Conservation (phyloP, 2,888 invertebrate species). For the Eristalis arbustorum region DNA sequence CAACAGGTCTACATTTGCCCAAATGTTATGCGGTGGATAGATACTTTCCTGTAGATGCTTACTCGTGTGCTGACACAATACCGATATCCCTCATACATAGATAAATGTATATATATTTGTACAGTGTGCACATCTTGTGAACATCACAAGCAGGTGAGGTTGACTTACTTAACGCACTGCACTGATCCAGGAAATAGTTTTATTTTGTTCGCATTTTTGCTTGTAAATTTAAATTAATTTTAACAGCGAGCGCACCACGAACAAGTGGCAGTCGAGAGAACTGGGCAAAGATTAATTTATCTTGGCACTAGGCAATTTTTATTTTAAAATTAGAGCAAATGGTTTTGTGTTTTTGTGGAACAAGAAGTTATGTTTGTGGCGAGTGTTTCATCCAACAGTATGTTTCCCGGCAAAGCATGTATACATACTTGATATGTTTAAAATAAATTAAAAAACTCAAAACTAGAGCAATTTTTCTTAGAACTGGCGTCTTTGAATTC, state of each 20-base stretch:
- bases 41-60: background rate
- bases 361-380: background rate
- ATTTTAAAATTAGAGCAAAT: constrained; percentile 49
- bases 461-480: too few relatives aligned
- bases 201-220: background rate
- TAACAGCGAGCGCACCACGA: background rate
- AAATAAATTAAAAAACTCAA: too few relatives aligned
- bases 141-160: constrained; percentile 36
- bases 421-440: too few relatives aligned
- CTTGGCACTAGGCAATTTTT: constrained; percentile 35
- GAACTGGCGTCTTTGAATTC: too few relatives aligned
- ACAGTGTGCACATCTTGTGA: background rate
- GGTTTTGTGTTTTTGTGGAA: background rate
- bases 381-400: background rate
- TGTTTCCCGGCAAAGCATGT: too few relatives aligned
- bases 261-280: background rate
- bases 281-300: constrained; percentile 2
- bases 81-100: background rate
- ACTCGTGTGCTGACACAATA: background rate
- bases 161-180: constrained; percentile 10
- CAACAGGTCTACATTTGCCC: constrained; percentile 21
- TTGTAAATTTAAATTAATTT: constrained; percentile 33
- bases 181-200: constrained; percentile 53
- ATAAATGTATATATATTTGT: background rate
- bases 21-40: constrained; percentile 35